Evolutionary conservation across 2,888 invertebrate species (phyloP), one percentile per base, ranked within the genome.

Genomic region (Cyrtodaria siliqua): DNA sequence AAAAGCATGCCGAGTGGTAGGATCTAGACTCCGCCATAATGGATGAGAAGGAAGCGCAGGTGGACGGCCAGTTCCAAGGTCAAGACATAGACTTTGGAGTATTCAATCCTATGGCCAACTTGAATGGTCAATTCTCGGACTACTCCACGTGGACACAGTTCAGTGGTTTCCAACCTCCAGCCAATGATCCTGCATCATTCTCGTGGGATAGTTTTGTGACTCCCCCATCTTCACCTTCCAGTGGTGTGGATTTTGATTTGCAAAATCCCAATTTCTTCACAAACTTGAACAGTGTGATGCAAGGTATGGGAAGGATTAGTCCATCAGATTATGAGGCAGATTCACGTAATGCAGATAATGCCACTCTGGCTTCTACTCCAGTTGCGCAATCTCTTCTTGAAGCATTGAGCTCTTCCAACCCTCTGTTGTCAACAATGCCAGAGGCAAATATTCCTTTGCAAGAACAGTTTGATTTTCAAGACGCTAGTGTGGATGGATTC

Each of bases 61-160:
- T 53, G n/a, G 52, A 63, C 27, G 57, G 68, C 18, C 67, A 47
- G 29, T 72, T 53, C 27, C 47, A 44, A 33, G 52, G 60, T 49
- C 66, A 70, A 50, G 77, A 77, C 68, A 71, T 63, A 16, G 77
- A 77, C 59, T 77, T 72, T 68, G 77, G 77, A 1, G 55, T 77
- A 9, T 77, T 77, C 44, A 57, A 66, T 33, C 71, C 67, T 18
- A 55, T 68, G 53, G 24, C 61, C 9, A 52, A 61, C 2, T 70
- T 44, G 12, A 26, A 56, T 23, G 29, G 49, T 3, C 57, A 42
- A 12, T 83, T 61, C 66, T 68, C 70, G 52, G 70, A 71, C 29
- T 81, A 68, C 33, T 52, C 77, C n/a, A 72, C 76, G 16, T 89
- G 89, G 89, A 89, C 87, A 3, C 89, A 85, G 61, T 89, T 89